phyloP scores from a whole-genome alignment of 2,797 vertebrate genomes.

The Hylomyscus alleni region DNA sequence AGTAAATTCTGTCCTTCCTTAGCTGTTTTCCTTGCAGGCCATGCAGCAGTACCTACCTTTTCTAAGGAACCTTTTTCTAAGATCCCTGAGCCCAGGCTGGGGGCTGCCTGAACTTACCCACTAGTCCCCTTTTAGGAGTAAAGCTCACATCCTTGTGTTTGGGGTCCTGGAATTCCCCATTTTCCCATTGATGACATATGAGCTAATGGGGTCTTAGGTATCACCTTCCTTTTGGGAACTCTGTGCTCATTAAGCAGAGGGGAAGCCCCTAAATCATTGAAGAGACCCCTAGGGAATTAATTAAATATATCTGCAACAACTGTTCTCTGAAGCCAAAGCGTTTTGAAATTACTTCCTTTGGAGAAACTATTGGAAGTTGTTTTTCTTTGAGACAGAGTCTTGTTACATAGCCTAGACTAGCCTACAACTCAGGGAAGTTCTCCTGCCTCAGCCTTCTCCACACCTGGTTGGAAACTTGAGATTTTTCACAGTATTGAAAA shows the following conservation, averaged over 20 bases:
- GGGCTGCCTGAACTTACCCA: too few relatives aligned
- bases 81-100: neutral
- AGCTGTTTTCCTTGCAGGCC: neutral
- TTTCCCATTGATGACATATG: slow-evolving; percentile 18
- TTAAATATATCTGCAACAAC: slow-evolving; percentile 60
- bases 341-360: slow-evolving; percentile 57
- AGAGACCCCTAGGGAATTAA: slow-evolving; percentile 57
- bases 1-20: neutral
- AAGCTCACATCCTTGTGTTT: neutral
- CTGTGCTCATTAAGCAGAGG: slow-evolving; percentile 51
- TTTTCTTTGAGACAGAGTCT: neutral
- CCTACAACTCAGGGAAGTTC: neutral
- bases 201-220: neutral
- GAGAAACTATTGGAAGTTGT: neutral
- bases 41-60: neutral
- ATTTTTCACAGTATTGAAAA: slow-evolving; percentile 38
- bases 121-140: neutral
- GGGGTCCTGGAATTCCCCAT: neutral
- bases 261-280: slow-evolving; percentile 46
- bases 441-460: neutral
- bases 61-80: neutral
- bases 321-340: slow-evolving; percentile 20
- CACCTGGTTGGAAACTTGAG: neutral
- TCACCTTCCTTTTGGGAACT: slow-evolving; percentile 63
- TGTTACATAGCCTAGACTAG: too few relatives aligned